Base-by-base conservation (phyloP, 2,888 invertebrate genomes). In the Dicranocentrus wangi region DNA sequence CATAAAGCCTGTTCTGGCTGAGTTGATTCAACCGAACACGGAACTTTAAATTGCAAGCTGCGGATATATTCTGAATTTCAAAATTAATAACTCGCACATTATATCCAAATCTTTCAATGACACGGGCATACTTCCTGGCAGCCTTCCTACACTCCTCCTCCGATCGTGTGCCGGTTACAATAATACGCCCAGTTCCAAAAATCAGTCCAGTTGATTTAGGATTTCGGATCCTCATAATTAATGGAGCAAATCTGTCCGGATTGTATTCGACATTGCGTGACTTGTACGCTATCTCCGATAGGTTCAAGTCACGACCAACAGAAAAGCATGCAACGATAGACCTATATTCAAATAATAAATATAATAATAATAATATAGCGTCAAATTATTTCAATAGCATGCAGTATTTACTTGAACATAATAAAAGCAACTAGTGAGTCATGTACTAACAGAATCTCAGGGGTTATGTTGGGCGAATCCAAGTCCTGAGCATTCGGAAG, bases 51-150 rank as follows among this genome's bases (percentile, higher is more conserved):
- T 92, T 91, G 87, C 91, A 91, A 77, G 91, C 91, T 2, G 91
- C 92, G 17, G 92, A 91, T 90, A 92, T 92, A 87, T 92, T 92
- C 87, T 92, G 91, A 72, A 92, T 91, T 88, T 91, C 90, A 86
- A 91, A 91, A 81, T 90, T 90, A 68, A 69, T n/a, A n/a, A 80
- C 25, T 89, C 86, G 86, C 90, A 91, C 85, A 13, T 88, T 87
- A 87, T 91, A 91, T n/a, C 91, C 76, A 13, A 91, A 88, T 85
- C 91, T 91, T 87, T 91, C 91, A 25, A 92, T 89, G 85, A 91
- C 91, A 83, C 91, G 88, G 15, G 91, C 91, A 88, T 91, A 91
- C 87, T 91, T 91, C 81, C 91, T 88, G 0, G 91, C 91, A 19
- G 91, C 91, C 39, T 90, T 87, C 82, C 90, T 89, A 19, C 91